phyloP scores from a whole-genome alignment of 2,888 invertebrate genomes.

The Trichopoda pennipes region DNA sequence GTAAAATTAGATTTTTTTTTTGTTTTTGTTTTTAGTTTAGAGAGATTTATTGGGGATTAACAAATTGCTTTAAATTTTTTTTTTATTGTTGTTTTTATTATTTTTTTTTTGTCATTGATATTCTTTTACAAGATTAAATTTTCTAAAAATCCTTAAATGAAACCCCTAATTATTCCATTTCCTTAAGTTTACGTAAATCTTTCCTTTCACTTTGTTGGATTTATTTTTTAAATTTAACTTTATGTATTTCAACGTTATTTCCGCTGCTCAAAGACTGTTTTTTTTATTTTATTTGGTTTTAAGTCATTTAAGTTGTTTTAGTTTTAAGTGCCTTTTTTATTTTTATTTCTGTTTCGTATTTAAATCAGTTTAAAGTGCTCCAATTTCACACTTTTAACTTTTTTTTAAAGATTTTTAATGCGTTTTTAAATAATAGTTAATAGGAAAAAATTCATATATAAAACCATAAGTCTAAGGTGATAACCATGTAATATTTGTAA shows the following conservation, averaged over 20 bases:
- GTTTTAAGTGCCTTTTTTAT: constrained; percentile 18
- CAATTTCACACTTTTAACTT: constrained; percentile 59
- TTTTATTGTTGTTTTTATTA: neutral
- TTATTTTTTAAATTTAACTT: neutral
- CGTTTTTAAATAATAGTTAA: constrained; percentile 31
- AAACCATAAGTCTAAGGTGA: constrained; percentile 25
- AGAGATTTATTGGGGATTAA: constrained; percentile 61
- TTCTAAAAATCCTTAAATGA: constrained; percentile 5
- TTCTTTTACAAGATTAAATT: constrained; percentile 24
- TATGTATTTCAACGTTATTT: neutral
- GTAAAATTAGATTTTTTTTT: neutral
- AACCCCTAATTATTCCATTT: neutral
- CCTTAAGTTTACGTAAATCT: neutral
- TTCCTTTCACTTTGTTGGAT: neutral
- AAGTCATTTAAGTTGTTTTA: neutral
- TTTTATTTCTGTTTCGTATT: constrained; percentile 8
- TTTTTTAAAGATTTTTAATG: constrained; percentile 35
- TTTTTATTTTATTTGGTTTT: neutral
- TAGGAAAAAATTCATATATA: constrained; percentile 6
- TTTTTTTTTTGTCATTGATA: constrained; percentile 32
- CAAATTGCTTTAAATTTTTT: constrained; percentile 58
- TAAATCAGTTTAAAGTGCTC: constrained; percentile 57
- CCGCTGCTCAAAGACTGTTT: neutral
- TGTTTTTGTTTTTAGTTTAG: neutral
- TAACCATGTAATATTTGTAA: constrained; percentile 39